Conservation (phyloP, 1,140 invertebrate genomes). For the Babylonia areolata region DNA sequence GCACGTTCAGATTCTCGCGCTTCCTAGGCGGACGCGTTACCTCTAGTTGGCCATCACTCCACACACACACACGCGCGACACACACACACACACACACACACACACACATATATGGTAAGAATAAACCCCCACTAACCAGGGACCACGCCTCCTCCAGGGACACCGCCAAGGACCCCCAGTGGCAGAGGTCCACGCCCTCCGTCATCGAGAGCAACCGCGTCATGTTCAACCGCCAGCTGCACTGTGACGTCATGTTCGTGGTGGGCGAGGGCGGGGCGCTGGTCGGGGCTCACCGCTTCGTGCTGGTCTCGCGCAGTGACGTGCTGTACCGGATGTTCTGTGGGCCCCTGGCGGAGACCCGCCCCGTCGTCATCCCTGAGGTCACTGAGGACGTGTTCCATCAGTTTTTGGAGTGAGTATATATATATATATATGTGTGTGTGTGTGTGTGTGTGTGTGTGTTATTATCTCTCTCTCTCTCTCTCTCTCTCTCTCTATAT, state of each 20-base stretch:
- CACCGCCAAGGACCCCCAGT: not conserved
- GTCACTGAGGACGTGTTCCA: constrained; percentile 57
- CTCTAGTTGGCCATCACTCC: too few relatives aligned
- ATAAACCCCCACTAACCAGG: too few relatives aligned
- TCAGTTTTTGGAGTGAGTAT: constrained; percentile 58
- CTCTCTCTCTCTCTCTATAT: too few relatives aligned
- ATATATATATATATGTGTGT: not conserved
- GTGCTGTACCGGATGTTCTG: constrained; percentile 64
- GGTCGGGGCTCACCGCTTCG: constrained; percentile 58
- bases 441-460: not conserved
- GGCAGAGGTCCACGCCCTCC: constrained; percentile 19
- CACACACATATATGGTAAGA: too few relatives aligned
- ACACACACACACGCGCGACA: too few relatives aligned
- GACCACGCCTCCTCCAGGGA: too few relatives aligned
- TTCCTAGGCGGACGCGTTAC: too few relatives aligned
- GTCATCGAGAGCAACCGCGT: constrained; percentile 56
- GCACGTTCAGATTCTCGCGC: too few relatives aligned
- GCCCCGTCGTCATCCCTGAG: constrained; percentile 55
- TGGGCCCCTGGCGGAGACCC: constrained; percentile 53
- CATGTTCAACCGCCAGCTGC: constrained; percentile 59
- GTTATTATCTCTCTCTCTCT: not conserved
- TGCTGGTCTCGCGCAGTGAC: constrained; percentile 59
- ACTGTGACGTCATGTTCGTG: constrained; percentile 60
- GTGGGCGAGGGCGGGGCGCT: constrained; percentile 52
- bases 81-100: too few relatives aligned